These are phyloP conservation scores for Asteroscopus sphinx DNA, from an alignment of 2,888 invertebrate species.

Conservation along the genomic window DNA sequence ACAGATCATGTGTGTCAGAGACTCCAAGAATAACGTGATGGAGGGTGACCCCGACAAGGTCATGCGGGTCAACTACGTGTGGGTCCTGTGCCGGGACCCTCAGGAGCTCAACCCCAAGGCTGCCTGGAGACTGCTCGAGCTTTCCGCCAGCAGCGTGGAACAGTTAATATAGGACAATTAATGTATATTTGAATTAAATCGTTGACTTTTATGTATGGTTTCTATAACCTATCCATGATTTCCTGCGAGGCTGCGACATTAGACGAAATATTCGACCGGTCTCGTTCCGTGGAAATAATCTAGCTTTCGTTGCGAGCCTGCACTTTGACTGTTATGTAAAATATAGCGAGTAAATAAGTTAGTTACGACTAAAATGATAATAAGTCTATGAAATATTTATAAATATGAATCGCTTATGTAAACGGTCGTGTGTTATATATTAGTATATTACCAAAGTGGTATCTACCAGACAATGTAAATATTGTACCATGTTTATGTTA, in stretches of 20 bases:
- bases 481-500: constrained; percentile 51
- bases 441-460: constrained; percentile 46
- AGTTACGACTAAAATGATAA: constrained; percentile 38
- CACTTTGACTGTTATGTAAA: constrained; percentile 40
- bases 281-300: constrained; percentile 14
- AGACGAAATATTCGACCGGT: constrained; percentile 38
- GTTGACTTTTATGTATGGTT: constrained; percentile 72
- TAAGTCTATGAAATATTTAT: constrained; percentile 38
- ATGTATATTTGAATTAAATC: constrained; percentile 74
- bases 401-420: constrained; percentile 41
- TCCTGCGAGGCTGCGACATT: constrained; percentile 42
- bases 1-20: constrained; percentile 98
- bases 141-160: constrained; percentile 96
- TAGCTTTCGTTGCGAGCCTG: constrained; percentile 27
- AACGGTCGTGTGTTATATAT: constrained; percentile 35
- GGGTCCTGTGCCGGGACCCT: constrained; percentile 99
- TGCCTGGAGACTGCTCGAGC: constrained; percentile 98
- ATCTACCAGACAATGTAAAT: constrained; percentile 50
- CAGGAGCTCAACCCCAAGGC: constrained; percentile 97
- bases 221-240: constrained; percentile 62
- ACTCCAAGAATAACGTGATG: constrained; percentile 94
- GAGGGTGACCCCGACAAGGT: constrained; percentile 99
- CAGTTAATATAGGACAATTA: constrained; percentile 92
- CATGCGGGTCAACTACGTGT: constrained; percentile 98
- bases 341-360: constrained; percentile 37